Base-by-base conservation (phyloP, 2,113 vertebrate genomes). In the Hypomesus transpacificus region DNA sequence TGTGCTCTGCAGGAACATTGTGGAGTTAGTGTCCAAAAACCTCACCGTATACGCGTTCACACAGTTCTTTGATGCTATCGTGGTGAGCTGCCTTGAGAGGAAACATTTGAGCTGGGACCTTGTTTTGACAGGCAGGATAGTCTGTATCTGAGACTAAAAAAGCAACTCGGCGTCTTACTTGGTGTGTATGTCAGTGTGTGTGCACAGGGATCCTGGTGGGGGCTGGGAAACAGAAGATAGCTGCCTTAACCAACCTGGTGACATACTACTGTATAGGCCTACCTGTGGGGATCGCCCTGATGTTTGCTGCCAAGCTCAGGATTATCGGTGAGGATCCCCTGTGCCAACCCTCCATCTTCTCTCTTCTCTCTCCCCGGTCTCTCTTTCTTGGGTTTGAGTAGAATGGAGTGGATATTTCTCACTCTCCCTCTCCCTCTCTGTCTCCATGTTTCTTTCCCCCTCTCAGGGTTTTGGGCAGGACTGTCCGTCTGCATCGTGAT, bases 401-500 rank as follows among this genome's bases (percentile, higher is more conserved):
- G 54, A 46, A 46, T 7, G 39, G 39, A 46, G 39, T 46, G 1
- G 0, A 9, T 46, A 1, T n/a, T 64, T 7, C 61, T 20, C 7
- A n/a, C 61, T 39, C 61, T 17, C 61, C 9, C 26, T 17, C 61
- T n/a, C 26, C 8, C 2, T 28, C 22, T 28, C 22, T 62, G 14
- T 28, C 13, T 59, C 9, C 9, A 20, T 71, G 5, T 60, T 13
- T 54, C 26, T 28, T 51, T 0, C 0, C 75, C 61, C 2, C 60
- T 73, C 68, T 28, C 73, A 97, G 96, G 96, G 66, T 85, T 95
- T 4, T 97, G 95, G 94, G 57, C 91, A 0, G 95, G 96, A 1
- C 83, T 97, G 53, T 77, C 93, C 0, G 7, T 91, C 14, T 94
- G 91, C 61, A 64, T 85, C 7, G 8, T 78, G 0, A 21, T 94